Conservation (phyloP, 2,113 vertebrate genomes). For the Protomyctophum bolini region DNA sequence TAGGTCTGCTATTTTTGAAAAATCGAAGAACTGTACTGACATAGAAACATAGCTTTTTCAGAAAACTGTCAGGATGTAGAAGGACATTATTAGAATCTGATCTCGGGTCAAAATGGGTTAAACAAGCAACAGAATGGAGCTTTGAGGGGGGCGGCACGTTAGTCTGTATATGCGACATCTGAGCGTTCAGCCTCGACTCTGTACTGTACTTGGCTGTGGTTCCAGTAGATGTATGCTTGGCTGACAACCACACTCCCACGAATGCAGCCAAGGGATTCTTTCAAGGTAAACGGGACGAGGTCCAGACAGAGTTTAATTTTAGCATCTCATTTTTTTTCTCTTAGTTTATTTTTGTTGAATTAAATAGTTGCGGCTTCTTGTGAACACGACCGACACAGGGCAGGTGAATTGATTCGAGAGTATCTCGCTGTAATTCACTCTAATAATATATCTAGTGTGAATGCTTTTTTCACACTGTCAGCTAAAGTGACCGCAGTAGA, state of each 20-base stretch:
- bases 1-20: too few relatives aligned
- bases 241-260: constrained; percentile 31
- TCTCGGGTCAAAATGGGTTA: too few relatives aligned
- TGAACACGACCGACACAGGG: too few relatives aligned
- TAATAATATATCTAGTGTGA: too few relatives aligned
- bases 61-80: too few relatives aligned
- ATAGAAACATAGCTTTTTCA: too few relatives aligned
- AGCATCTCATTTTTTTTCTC: background rate
- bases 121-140: too few relatives aligned
- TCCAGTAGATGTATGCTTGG: constrained; percentile 34
- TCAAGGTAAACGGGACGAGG: background rate
- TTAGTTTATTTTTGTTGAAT: background rate
- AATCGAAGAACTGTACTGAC: too few relatives aligned
- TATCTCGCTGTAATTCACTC: too few relatives aligned
- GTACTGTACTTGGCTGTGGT: constrained; percentile 21
- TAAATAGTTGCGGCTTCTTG: too few relatives aligned
- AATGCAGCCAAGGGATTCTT: constrained; percentile 5
- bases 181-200: constrained; percentile 13
- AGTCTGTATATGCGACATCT: constrained; percentile 3
- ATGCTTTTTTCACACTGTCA: background rate
- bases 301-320: constrained; percentile 5
- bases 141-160: background rate
- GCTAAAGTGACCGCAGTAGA: background rate
- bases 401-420: too few relatives aligned
- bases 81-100: too few relatives aligned